Conservation (phyloP, 2,113 vertebrate species). For the Tautogolabrus adspersus region DNA sequence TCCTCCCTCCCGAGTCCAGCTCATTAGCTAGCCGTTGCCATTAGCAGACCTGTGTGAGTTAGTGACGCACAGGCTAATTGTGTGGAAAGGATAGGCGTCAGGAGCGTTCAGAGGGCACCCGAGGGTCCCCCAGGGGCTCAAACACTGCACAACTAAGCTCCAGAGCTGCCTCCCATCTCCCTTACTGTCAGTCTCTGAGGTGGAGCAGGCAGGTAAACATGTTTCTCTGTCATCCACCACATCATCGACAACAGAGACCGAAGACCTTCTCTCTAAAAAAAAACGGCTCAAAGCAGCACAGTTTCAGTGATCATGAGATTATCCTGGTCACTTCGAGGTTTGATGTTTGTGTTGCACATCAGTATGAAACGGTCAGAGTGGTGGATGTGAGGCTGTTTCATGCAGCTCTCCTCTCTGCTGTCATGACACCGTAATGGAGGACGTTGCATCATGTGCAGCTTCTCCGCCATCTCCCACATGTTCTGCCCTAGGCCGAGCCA, state of each 20-base stretch:
- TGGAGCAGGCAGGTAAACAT: conserved; percentile 85
- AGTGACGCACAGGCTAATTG: conserved; percentile 84
- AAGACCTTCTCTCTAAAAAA: neutral
- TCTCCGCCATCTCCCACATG: conserved; percentile 61
- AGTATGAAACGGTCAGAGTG: conserved; percentile 36
- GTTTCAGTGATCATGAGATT: neutral
- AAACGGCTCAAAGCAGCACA: neutral
- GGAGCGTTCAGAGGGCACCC: conserved; percentile 69
- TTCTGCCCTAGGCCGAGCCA: conserved; percentile 69
- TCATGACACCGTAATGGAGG: conserved; percentile 64
- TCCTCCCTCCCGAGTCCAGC: conserved; percentile 72
- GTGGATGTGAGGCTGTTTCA: conserved; percentile 19
- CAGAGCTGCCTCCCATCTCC: conserved; percentile 74
- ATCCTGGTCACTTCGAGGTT: neutral
- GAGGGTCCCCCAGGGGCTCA: conserved; percentile 61
- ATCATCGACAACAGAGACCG: conserved; percentile 46
- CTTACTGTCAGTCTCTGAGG: conserved; percentile 84
- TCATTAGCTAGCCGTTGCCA: conserved; percentile 86
- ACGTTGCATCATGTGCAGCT: conserved; percentile 75
- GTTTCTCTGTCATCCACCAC: conserved; percentile 41
- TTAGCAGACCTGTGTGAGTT: conserved; percentile 79
- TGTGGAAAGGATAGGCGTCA: conserved; percentile 81
- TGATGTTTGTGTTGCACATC: neutral
- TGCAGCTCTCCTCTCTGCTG: conserved; percentile 26
- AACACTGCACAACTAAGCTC: conserved; percentile 78